Conservation (phyloP, 2,113 vertebrate species). For the Nesogale talazaci region DNA sequence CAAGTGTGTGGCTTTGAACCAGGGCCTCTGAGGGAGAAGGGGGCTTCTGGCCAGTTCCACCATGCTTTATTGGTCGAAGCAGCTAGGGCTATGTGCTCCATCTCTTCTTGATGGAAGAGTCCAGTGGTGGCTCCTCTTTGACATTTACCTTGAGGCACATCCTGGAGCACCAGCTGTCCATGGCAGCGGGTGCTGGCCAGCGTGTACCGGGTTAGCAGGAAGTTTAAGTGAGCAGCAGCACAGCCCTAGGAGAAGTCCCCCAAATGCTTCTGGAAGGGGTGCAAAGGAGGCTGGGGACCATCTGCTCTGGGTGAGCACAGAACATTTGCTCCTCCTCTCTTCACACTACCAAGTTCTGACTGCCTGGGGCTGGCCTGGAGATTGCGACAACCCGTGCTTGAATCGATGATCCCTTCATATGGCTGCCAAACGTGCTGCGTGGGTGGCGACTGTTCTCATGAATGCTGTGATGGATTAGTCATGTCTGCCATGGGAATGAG, state of each 20-base stretch:
- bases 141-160: background rate
- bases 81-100: constrained; percentile 54
- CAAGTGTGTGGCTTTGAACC: constrained; percentile 28
- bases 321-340: background rate
- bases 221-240: background rate
- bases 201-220: background rate
- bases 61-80: background rate
- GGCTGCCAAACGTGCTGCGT: background rate
- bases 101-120: constrained; percentile 14
- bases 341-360: constrained; percentile 16
- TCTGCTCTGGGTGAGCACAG: background rate
- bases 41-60: constrained; percentile 35
- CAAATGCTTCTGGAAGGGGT: background rate
- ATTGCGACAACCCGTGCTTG: constrained; percentile 23
- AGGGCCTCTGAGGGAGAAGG: constrained; percentile 19
- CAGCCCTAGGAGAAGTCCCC: background rate
- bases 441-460: background rate
- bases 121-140: no score
- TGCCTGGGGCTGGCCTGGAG: background rate
- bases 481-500: background rate
- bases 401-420: background rate
- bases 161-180: background rate
- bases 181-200: constrained; percentile 15
- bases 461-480: background rate
- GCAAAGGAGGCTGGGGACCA: constrained; percentile 4